Evolutionary conservation across 1,140 invertebrate genomes (phyloP).

Genomic region (Campodea augens): DNA sequence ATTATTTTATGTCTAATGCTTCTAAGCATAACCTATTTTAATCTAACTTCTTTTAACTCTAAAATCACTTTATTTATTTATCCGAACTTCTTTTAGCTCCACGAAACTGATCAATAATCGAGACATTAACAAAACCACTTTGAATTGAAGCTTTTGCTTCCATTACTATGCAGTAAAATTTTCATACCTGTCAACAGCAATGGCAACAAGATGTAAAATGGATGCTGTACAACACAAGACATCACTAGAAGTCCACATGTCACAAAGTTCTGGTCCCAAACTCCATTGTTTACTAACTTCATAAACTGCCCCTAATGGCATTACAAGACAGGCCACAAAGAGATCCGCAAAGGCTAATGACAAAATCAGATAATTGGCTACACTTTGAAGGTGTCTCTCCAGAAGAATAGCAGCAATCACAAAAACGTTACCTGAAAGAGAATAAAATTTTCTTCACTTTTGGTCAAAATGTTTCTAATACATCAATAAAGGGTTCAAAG

Average conservation of each 20-base stretch:
- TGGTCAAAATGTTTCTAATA: too few relatives aligned
- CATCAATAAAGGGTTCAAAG: too few relatives aligned
- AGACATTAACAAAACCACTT: too few relatives aligned
- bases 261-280: conserved; percentile 65
- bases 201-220: conserved; percentile 84
- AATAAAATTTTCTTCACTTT: too few relatives aligned
- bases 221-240: conserved; percentile 85
- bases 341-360: conserved; percentile 72
- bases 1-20: too few relatives aligned
- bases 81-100: too few relatives aligned
- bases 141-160: too few relatives aligned
- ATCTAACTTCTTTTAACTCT: too few relatives aligned
- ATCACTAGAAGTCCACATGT: conserved; percentile 84
- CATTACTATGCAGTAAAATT: too few relatives aligned
- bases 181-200: conserved; percentile 77
- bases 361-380: conserved; percentile 70
- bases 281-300: conserved; percentile 46
- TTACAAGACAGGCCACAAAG: conserved; percentile 64
- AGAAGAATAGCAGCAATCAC: conserved; percentile 84
- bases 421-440: conserved; percentile 64
- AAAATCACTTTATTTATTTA: too few relatives aligned
- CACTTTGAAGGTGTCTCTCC: conserved; percentile 67
- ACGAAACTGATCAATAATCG: too few relatives aligned
- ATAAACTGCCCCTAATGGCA: conserved; percentile 49
- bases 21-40: too few relatives aligned